Evolutionary conservation across 2,113 vertebrate species (phyloP), one percentile per base, ranked within the genome.

Genomic region (Plestiodon gilberti): DNA sequence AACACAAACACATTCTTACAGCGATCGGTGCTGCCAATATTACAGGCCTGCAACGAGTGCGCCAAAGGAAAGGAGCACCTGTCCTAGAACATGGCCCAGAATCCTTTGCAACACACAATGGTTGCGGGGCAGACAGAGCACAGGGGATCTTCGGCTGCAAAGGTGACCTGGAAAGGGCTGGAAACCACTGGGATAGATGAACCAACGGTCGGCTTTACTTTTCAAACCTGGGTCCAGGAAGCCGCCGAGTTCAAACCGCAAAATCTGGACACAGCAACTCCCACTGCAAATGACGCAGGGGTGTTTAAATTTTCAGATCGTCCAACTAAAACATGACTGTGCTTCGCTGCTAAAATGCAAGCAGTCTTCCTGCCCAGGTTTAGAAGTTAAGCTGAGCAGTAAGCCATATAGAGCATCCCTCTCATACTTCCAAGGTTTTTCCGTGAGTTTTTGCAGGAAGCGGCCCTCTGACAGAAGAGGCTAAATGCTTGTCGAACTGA

Each of bases 41-140:
- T 48, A 73, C 17, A 40, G 22, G 33, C 6, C 69, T 71, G 35
- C 33, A 17, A 8, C 33, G 2, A 71, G 20, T 6, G 33, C 69
- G 15, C 15, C 17, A n/a, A 2, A 2, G 1, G 30, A 69, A 1
- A 1, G 3, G 15, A 18, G n/a, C 18, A 38, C 22, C 7, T 22
- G 0, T 35, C 35, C 70, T 9, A 23, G 17, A 73, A 40, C 70
- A 22, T 40, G 18, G 2, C 70, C 17, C 35, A 9, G 35, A 73
- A 23, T 73, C 35, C 35, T 73, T 20, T 73, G 23, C 70, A 73
- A 25, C 70, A 1, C 18, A 73, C 15, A 73, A 10, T 23, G 33
- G 35, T 23, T 48, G 4, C 43, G 8, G 4, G 43, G 43, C 8
- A 48, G 43, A 48, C 43, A 22, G 17, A 30, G 33, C 40, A 28